Base-by-base conservation (phyloP, 2,113 vertebrate species). In the Macquaria australasica region DNA sequence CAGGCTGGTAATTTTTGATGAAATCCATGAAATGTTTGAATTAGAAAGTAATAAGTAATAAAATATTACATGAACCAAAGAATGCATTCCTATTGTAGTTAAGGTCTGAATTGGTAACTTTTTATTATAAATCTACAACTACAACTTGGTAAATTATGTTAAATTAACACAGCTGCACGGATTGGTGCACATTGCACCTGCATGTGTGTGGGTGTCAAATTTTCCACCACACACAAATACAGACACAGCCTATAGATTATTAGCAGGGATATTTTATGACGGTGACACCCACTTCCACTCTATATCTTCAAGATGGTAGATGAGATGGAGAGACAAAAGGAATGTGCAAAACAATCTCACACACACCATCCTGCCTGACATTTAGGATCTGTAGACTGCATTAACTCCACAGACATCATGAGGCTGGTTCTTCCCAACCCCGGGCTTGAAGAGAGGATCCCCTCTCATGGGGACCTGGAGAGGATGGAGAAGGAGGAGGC, bases 401-500 rank as follows among this genome's bases (percentile, higher is more conserved):
- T 8, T 53, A 23, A 43, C 37, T 37, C 8, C 12, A 73, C 39
- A 69, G 14, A 48, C 59, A 55, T 95, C 95, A 95, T 97, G 81
- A 96, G 92, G 74, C 91, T 97, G 23, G 79, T 76, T 72, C 84
- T 98, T n/a, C 97, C 97, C 50, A 97, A 97, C 88, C 95, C 94
- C 0, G 95, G 95, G 64, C 91, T 98, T 89, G 97, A 97, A 0
- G 89, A 93, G 48, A 50, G 98, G 79, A 97, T 99, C 88, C 96
- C 95, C 0, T 96, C 97, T 59, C 94, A 96, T 68, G 74, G 10
- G 6, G 90, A 97, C 15, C 95, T 99, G 86, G 97, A 98, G 63
- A 85, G 53, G 84, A 73, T 97, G 53, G 98, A 98, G 88, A 58
- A 68, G 63, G 90, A 96, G 82, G 97, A 98, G 84, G 95, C 95